Evolutionary conservation across 2,888 invertebrate genomes (phyloP), one percentile per base, ranked within the genome.

Genomic region (Resseliella maxima): DNA sequence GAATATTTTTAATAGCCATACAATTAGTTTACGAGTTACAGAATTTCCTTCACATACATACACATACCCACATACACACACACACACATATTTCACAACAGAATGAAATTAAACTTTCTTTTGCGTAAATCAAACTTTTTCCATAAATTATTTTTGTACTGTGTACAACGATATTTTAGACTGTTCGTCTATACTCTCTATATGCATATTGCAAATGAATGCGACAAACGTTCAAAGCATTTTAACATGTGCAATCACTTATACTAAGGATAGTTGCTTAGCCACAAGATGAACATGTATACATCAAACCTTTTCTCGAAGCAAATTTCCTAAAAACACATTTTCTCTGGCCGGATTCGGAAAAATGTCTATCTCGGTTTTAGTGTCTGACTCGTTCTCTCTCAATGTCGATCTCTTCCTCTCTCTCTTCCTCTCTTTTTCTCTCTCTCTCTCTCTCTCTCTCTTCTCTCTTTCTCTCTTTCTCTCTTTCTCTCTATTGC

Each of bases 51-150:
- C 15, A 35, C 12, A 31, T 72, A 15, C 31, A 31, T 31, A 35
- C 15, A 72, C 18, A 31, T 10, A 72, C 27, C n/a, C 15, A 35
- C 12, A 31, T 72, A 15, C 31, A 31, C 31, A 35, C 15, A 72
- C 18, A 31, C 27, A 72, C 27, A 27, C 35, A 59, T 24, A 12
- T 72, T 35, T n/a, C 6, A 72, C 6, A 72, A 72, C 31, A 31
- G 35, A 72, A 72, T 72, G 31, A 72, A 72, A 31, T 72, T 72
- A 72, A 72, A 72, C 31, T 72, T 31, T 72, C 72, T 72, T n/a
- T 72, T 72, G 59, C 27, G 59, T 59, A 35, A 59, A 59, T 59
- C 72, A 31, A 72, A 72, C 72, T 72, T 72, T 72, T 72, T 31
- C 27, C 72, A 72, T 72, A 72, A 72, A 72, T 72, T 72, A 72